phyloP scores from a whole-genome alignment of 2,888 invertebrate species.

The Drosophila planitibia region DNA sequence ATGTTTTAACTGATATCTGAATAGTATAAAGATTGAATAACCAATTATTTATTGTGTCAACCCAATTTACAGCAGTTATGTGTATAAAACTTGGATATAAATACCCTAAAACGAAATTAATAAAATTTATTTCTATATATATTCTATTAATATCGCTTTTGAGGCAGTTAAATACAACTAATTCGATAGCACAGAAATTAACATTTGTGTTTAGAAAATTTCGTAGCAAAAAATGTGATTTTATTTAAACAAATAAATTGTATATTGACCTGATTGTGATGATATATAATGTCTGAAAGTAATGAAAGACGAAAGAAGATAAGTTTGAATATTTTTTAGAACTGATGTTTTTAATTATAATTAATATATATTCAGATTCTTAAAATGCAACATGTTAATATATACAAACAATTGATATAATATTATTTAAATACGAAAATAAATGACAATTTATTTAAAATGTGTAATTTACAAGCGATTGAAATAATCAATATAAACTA shows the following conservation, averaged over 20 bases:
- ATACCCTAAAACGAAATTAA: neutral
- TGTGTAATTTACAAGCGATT: neutral
- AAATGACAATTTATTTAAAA: neutral
- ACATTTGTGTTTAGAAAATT: neutral
- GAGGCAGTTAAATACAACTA: neutral
- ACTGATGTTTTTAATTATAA: neutral
- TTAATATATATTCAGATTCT: neutral
- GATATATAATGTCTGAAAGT: neutral
- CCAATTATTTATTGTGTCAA: slow-evolving; percentile 1
- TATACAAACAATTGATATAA: neutral
- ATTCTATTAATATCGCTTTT: neutral
- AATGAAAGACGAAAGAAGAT: neutral
- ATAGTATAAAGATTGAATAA: neutral
- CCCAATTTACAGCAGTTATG: neutral
- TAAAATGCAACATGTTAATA: neutral
- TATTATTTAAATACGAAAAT: neutral
- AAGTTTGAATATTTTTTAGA: neutral
- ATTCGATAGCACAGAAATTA: neutral
- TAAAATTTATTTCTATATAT: neutral
- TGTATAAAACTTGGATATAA: neutral
- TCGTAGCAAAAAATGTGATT: neutral
- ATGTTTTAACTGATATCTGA: slow-evolving; percentile 17
- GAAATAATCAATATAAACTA: neutral
- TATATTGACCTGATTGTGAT: neutral
- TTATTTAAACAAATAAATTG: neutral